Percentiles rank a stretch among this genome's conserved stretches.
Evolutionary conservation across 2,888 invertebrate species (phyloP).

Genomic region (Hylaea fasciaria): DNA sequence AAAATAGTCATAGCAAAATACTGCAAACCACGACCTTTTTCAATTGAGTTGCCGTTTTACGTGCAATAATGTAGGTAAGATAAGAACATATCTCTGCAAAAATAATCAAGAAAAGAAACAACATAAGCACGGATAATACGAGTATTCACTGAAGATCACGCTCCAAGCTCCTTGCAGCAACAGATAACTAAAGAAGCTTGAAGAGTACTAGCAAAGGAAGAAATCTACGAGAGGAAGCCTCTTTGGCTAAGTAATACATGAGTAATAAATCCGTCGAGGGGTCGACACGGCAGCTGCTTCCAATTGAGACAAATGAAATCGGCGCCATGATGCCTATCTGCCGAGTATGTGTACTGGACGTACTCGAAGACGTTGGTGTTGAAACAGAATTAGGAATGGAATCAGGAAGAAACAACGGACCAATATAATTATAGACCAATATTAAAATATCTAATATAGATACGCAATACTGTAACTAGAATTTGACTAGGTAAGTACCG

Average conservation of each 20-base stretch:
- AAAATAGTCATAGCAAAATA: slow-evolving; percentile 9
- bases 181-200: neutral
- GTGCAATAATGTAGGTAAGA: too few relatives aligned
- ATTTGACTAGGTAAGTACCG: neutral
- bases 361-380: slow-evolving; percentile 1
- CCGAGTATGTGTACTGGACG: slow-evolving; percentile 10
- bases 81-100: too few relatives aligned
- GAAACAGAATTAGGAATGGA: neutral
- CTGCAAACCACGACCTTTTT: neutral
- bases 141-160: too few relatives aligned
- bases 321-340: slow-evolving; percentile 61
- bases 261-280: slow-evolving; percentile 55
- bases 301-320: slow-evolving; percentile 76
- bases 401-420: neutral
- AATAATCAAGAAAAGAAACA: too few relatives aligned
- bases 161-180: too few relatives aligned
- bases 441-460: neutral
- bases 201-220: slow-evolving; percentile 24
- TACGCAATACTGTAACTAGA: neutral
- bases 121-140: too few relatives aligned
- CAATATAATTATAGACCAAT: neutral
- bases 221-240: slow-evolving; percentile 27
- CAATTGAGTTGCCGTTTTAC: too few relatives aligned
- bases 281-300: slow-evolving; percentile 61
- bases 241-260: slow-evolving; percentile 35